phyloP scores from a whole-genome alignment of 2,888 invertebrate genomes.

The Camptogramma bilineatum region DNA sequence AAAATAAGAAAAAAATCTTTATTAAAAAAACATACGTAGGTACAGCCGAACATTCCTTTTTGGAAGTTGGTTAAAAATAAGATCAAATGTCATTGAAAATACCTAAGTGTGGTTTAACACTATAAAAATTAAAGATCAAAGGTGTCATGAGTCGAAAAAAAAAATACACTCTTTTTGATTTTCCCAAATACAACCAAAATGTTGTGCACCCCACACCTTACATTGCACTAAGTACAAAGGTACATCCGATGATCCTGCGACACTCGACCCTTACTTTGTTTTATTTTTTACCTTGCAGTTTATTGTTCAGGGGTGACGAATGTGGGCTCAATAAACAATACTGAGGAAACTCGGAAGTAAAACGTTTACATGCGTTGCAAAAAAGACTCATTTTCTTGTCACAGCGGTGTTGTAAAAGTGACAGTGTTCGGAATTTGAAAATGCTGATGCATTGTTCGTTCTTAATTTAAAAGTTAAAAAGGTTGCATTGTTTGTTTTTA shows the following conservation, averaged over 20 bases:
- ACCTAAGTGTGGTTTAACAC: no score
- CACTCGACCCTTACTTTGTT: slow-evolving; percentile 65
- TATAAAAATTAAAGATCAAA: no score
- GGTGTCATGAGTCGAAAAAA: no score
- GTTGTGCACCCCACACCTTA: slow-evolving; percentile 42
- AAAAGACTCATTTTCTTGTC: slow-evolving; percentile 26
- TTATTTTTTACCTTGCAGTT: slow-evolving; percentile 66
- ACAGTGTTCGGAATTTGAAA: slow-evolving; percentile 21
- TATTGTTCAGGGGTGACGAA: slow-evolving; percentile 62
- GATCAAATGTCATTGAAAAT: no score
- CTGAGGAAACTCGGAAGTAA: slow-evolving; percentile 39
- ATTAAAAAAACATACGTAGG: no score
- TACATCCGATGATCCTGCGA: slow-evolving; percentile 58
- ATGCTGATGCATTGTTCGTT: slow-evolving; percentile 1
- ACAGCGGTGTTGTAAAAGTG: slow-evolving; percentile 14
- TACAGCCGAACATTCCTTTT: no score
- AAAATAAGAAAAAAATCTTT: no score
- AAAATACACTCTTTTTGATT: not conserved
- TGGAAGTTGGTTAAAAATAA: no score
- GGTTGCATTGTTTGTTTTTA: slow-evolving; percentile 6
- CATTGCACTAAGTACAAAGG: slow-evolving; percentile 59
- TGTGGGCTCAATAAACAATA: slow-evolving; percentile 47
- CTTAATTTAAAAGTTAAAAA: slow-evolving; percentile 5
- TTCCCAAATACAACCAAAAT: slow-evolving; percentile 18
- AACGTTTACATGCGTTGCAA: slow-evolving; percentile 29